Evolutionary conservation across 2,888 invertebrate species (phyloP).

Genomic region (Melipona beecheii): DNA sequence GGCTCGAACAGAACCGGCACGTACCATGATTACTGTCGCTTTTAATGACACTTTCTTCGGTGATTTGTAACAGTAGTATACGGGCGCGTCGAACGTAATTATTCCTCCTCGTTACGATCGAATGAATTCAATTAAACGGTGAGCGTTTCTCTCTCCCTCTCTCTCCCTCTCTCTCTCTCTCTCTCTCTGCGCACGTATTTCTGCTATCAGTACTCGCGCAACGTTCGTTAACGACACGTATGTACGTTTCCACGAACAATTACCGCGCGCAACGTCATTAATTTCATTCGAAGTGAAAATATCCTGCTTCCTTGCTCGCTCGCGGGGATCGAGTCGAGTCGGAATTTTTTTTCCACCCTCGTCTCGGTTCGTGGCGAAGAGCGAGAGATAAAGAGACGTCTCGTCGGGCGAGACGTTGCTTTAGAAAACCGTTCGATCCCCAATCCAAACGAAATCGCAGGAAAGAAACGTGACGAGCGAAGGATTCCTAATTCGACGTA

Average conservation of each 20-base stretch:
- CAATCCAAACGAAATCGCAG: conserved; percentile 19
- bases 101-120: conserved; percentile 71
- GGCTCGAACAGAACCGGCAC: conserved; percentile 1
- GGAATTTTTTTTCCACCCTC: neutral
- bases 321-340: neutral
- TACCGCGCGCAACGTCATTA: conserved; percentile 4
- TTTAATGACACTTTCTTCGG: conserved; percentile 64
- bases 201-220: conserved; percentile 43
- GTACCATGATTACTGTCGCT: conserved; percentile 51
- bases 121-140: conserved; percentile 72
- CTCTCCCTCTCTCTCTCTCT: neutral
- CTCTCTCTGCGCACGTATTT: conserved; percentile 2
- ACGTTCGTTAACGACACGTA: conserved; percentile 52
- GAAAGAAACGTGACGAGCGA: conserved; percentile 25
- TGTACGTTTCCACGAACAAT: conserved; percentile 49
- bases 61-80: conserved; percentile 72
- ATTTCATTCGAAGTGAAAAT: neutral
- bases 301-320: neutral
- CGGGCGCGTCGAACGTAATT: conserved; percentile 70
- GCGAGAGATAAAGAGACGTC: neutral
- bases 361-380: neutral
- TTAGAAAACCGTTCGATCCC: conserved; percentile 10
- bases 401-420: neutral
- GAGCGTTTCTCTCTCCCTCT: conserved; percentile 3
- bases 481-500: conserved; percentile 38